Evolutionary conservation across 2,797 vertebrate genomes (phyloP).

Genomic region (Lithobates pipiens): DNA sequence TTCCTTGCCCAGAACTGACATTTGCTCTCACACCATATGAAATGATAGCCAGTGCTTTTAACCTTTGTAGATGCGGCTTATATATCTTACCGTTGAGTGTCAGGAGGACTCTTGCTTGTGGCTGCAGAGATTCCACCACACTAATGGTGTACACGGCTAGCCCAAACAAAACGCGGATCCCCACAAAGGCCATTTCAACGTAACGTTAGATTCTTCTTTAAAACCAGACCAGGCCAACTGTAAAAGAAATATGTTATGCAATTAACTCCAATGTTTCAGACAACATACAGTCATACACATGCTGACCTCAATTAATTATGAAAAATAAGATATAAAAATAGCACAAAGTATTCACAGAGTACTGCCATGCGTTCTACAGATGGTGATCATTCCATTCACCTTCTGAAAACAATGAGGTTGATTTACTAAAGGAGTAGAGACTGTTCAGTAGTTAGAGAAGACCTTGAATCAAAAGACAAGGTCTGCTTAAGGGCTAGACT

Average conservation of each 20-base stretch:
- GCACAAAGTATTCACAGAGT: no score
- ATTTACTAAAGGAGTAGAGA: no score
- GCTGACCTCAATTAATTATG: no score
- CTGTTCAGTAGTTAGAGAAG: no score
- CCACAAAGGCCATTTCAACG: conserved; percentile 74
- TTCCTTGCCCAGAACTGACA: background rate
- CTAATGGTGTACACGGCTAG: conserved; percentile 72
- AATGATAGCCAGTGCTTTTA: background rate
- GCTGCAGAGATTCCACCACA: conserved; percentile 76
- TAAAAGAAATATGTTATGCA: conserved; percentile 6
- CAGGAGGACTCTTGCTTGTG: conserved; percentile 80
- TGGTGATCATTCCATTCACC: no score
- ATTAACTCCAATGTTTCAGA: no score
- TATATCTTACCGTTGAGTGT: conserved; percentile 79
- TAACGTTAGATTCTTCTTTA: conserved; percentile 21
- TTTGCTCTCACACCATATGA: background rate
- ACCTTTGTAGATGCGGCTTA: background rate
- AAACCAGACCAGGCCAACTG: conserved; percentile 20
- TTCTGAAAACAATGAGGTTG: no score
- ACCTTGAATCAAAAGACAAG: no score
- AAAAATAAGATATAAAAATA: no score
- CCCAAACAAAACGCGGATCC: conserved; percentile 70
- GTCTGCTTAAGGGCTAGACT: no score
- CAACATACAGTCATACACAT: no score
- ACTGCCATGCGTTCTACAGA: no score